Evolutionary conservation across 2,797 vertebrate species (phyloP).

Genomic region (Sebastes vulpes): DNA sequence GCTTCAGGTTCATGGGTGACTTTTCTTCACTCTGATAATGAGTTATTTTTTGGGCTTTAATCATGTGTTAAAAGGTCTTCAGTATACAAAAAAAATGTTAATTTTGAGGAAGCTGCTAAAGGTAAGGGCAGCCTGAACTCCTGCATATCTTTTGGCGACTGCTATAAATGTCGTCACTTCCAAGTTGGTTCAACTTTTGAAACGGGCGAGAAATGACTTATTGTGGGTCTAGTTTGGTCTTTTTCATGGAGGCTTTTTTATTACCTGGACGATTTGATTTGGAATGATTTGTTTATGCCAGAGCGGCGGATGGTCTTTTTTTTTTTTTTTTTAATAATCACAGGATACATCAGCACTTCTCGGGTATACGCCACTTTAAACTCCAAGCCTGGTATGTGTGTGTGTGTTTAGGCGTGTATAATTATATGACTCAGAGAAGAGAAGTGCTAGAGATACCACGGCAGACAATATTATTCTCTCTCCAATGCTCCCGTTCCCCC

Average conservation of each 20-base stretch:
- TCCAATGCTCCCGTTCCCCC: constrained; percentile 42
- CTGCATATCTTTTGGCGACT: background rate
- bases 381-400: constrained; percentile 7
- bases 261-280: constrained; percentile 52
- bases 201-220: constrained; percentile 20
- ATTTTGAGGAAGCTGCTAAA: background rate
- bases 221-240: constrained; percentile 5
- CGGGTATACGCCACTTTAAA: constrained; percentile 46
- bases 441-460: constrained; percentile 64
- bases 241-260: constrained; percentile 39
- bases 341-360: constrained; percentile 56
- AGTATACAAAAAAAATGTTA: background rate
- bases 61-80: background rate
- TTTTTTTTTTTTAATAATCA: constrained; percentile 42
- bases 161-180: background rate
- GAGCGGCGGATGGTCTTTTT: constrained; percentile 2
- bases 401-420: constrained; percentile 67
- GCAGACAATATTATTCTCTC: constrained; percentile 79
- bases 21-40: background rate
- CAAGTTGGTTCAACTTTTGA: background rate
- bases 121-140: background rate
- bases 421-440: constrained; percentile 74
- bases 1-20: background rate
- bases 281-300: constrained; percentile 57
- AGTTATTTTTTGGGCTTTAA: background rate